phyloP scores from a whole-genome alignment of 2,888 invertebrate genomes.

The Galeopsomyia nigrocyanea region DNA sequence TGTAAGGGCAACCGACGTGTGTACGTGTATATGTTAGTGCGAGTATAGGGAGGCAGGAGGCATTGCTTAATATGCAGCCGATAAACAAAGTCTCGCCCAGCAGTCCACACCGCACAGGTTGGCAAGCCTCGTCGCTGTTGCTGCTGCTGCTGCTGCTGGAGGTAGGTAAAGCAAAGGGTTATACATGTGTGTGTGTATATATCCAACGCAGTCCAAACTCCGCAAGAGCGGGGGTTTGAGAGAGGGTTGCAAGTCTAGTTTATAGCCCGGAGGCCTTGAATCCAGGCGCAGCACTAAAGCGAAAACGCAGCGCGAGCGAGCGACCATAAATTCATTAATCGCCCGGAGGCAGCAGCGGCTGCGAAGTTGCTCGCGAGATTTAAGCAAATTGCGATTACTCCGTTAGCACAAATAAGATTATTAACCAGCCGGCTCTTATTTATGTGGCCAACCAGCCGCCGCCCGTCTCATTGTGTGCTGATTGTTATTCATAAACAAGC shows the following conservation, averaged over 20 bases:
- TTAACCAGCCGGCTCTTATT: slow-evolving; percentile 62
- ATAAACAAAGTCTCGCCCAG: slow-evolving; percentile 28
- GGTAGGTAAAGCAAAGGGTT: slow-evolving; percentile 37
- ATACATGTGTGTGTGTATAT: too few relatives aligned
- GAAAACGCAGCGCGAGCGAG: slow-evolving; percentile 55
- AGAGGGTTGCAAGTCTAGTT: slow-evolving; percentile 53
- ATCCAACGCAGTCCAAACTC: slow-evolving; percentile 11
- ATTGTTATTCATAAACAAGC: slow-evolving; percentile 43
- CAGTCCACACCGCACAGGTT: neutral
- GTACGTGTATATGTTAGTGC: neutral
- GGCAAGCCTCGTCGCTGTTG: neutral
- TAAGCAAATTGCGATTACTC: slow-evolving; percentile 64
- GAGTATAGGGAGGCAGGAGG: neutral
- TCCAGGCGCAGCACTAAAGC: slow-evolving; percentile 55
- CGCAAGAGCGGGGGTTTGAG: neutral
- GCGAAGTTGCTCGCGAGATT: slow-evolving; percentile 55
- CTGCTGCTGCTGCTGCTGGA: slow-evolving; percentile 29
- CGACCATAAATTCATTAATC: slow-evolving; percentile 64
- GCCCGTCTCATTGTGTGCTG: slow-evolving; percentile 9
- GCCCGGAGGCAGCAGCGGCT: slow-evolving; percentile 52
- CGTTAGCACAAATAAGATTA: slow-evolving; percentile 63
- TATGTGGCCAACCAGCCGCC: slow-evolving; percentile 39
- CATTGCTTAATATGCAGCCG: slow-evolving; percentile 27
- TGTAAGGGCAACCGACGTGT: too few relatives aligned
- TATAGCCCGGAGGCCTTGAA: slow-evolving; percentile 59